Percentiles rank a stretch among this genome's conserved stretches.
Evolutionary conservation across 2,888 invertebrate genomes (phyloP).

Genomic region (Melinaea marsaeus): DNA sequence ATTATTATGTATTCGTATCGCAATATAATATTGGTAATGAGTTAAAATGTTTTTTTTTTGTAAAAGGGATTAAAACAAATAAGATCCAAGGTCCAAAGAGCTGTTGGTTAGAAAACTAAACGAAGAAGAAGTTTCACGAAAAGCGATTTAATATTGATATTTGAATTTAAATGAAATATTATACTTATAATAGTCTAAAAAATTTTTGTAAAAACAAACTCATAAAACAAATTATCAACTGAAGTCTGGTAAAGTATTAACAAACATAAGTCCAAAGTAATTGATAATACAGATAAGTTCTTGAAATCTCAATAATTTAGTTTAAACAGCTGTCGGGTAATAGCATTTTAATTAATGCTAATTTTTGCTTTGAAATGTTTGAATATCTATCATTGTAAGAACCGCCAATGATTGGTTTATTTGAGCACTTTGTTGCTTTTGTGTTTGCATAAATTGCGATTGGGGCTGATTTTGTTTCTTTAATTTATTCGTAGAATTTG

Average conservation of each 20-base stretch:
- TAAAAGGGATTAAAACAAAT: no score
- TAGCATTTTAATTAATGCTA: slow-evolving; percentile 1
- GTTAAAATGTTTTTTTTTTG: no score
- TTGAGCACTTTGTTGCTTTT: slow-evolving; percentile 11
- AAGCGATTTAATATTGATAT: no score
- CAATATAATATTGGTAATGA: no score
- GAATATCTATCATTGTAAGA: slow-evolving; percentile 4
- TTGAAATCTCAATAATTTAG: background rate
- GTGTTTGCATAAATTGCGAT: background rate
- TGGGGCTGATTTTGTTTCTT: slow-evolving; percentile 1
- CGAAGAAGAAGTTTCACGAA: no score
- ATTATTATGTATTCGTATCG: no score
- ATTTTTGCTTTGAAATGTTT: background rate
- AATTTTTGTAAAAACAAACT: background rate
- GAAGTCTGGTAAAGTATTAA: background rate
- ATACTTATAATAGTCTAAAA: background rate
- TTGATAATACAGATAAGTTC: background rate
- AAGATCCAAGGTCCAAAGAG: no score
- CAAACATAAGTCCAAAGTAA: background rate
- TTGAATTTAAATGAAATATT: no score
- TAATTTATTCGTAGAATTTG: background rate
- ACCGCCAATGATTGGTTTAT: slow-evolving; percentile 21
- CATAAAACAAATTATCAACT: no score
- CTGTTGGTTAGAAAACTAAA: no score
- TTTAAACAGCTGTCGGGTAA: background rate